Percentiles rank a stretch among this genome's conserved stretches.
phyloP scores from a whole-genome alignment of 2,113 vertebrate species.

The Acanthochromis polyacanthus region DNA sequence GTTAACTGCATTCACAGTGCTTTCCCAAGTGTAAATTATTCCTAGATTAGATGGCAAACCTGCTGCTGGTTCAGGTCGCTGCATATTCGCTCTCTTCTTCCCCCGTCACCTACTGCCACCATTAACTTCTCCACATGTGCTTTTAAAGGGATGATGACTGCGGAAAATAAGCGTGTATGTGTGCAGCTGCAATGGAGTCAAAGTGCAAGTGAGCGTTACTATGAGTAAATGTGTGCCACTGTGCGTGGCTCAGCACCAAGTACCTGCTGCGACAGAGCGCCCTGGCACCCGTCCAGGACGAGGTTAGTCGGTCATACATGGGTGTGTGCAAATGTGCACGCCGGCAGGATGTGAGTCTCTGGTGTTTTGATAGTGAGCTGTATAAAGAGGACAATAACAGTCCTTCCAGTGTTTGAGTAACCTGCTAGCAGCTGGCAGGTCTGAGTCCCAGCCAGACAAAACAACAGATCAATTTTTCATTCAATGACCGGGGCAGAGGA shows the following conservation, averaged over 20 bases:
- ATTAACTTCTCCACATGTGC: constrained; percentile 29
- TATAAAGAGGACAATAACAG: constrained; percentile 60
- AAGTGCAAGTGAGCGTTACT: constrained; percentile 15
- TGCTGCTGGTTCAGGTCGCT: not conserved
- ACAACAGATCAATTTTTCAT: constrained; percentile 71
- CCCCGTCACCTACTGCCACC: not conserved
- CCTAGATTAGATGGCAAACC: constrained; percentile 24
- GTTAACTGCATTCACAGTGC: constrained; percentile 8
- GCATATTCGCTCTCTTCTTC: constrained; percentile 7
- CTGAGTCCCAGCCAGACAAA: constrained; percentile 63
- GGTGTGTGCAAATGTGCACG: constrained; percentile 39
- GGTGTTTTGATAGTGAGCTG: constrained; percentile 40
- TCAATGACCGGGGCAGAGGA: constrained; percentile 47
- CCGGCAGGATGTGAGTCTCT: constrained; percentile 55
- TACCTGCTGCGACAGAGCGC: constrained; percentile 20
- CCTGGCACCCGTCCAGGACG: constrained; percentile 31
- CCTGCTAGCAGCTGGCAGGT: constrained; percentile 67
- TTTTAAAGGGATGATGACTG: constrained; percentile 3
- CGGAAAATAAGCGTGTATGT: constrained; percentile 9
- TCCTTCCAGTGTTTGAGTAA: constrained; percentile 65
- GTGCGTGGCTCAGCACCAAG: constrained; percentile 29
- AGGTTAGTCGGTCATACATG: constrained; percentile 24
- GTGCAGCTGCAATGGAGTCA: constrained; percentile 16
- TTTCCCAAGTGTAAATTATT: constrained; percentile 34
- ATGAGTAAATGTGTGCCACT: constrained; percentile 25